Conservation (phyloP, 2,113 vertebrate genomes). For the Oxyruncus cristatus region DNA sequence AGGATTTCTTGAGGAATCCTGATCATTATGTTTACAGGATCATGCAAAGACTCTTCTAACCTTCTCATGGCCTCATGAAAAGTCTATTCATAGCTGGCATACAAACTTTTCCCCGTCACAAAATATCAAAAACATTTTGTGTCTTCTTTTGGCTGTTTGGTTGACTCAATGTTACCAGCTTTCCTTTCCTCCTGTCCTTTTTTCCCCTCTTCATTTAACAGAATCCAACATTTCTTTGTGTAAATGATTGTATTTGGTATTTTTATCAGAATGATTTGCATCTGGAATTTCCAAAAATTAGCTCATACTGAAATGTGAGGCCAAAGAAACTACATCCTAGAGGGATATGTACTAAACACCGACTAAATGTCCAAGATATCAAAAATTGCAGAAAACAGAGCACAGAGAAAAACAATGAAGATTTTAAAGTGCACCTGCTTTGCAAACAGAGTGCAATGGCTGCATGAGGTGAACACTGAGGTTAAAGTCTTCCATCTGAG, state of each 20-base stretch:
- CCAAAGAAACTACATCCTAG: not conserved
- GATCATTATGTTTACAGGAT: not conserved
- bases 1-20: not conserved
- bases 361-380: not conserved
- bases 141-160: not conserved
- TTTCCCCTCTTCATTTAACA: not conserved
- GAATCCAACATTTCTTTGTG: not conserved
- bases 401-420: not conserved
- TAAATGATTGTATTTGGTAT: not conserved
- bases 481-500: not conserved
- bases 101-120: not conserved
- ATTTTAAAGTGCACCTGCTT: not conserved
- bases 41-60: not conserved
- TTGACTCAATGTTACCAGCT: not conserved
- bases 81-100: not conserved
- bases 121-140: not conserved
- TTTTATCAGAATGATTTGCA: not conserved
- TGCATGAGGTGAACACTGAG: fast-evolving
- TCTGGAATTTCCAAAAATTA: not conserved
- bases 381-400: not conserved
- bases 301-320: not conserved
- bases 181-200: not conserved
- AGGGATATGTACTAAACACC: not conserved
- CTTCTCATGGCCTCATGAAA: not conserved
- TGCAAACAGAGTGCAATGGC: not conserved